Evolutionary conservation across 2,888 invertebrate species (phyloP).

Genomic region (Drosophila planitibia): DNA sequence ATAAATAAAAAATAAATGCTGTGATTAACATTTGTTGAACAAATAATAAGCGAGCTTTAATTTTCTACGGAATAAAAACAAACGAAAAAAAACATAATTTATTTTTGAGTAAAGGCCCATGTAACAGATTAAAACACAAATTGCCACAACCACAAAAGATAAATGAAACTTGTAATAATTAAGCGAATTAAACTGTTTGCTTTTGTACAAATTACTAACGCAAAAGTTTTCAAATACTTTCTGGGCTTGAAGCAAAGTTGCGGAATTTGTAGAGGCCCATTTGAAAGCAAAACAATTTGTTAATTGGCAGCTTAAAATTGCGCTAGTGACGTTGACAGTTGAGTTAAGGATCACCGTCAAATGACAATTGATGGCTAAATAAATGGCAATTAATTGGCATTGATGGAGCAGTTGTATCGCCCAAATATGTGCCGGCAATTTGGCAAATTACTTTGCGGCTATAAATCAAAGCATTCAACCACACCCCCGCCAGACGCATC

Average conservation of each 20-base stretch:
- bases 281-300: conserved; percentile 48
- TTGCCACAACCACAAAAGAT: neutral
- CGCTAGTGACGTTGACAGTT: conserved; percentile 33
- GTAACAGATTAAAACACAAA: neutral
- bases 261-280: neutral
- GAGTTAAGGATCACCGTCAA: conserved; percentile 29
- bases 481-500: neutral
- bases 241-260: neutral
- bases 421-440: conserved; percentile 46
- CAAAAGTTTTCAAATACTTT: conserved; percentile 5
- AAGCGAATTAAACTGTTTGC: conserved; percentile 15
- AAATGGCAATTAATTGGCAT: conserved; percentile 75
- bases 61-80: neutral
- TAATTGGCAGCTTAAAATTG: conserved; percentile 51
- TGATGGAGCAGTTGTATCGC: conserved; percentile 51
- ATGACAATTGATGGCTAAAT: conserved; percentile 71
- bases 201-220: neutral
- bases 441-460: conserved; percentile 64
- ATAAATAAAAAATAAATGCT: neutral
- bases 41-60: neutral
- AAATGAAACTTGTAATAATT: conserved; percentile 9
- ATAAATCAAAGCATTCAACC: conserved; percentile 69
- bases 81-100: neutral
- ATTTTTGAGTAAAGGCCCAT: neutral
- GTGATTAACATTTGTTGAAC: neutral